Base-by-base conservation (phyloP, 2,113 vertebrate species). In the Melanocharis versteri region DNA sequence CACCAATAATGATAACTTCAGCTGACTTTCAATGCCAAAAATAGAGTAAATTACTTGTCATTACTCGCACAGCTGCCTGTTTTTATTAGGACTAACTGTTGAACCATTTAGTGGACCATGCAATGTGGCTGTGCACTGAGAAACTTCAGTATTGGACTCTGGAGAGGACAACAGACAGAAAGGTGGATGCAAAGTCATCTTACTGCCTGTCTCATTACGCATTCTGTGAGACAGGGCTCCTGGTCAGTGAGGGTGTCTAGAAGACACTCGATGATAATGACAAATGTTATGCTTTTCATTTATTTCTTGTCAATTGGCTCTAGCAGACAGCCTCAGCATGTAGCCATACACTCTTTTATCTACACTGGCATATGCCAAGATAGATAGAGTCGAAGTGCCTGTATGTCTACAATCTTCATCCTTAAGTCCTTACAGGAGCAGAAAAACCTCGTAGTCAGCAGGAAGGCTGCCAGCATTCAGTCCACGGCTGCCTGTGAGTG, bases 341-440 rank as follows among this genome's bases (percentile, higher is more conserved):
- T 11, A 83, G 85, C 30, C 85, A 83, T 28, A 35, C 60, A 40
- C 37, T 81, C 39, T 76, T 87, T 97, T 96, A 97, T 97, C 84
- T 90, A 11, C 72, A 33, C 79, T 97, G 95, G 90, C 97, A 97
- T 88, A 51, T 97, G 97, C 95, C 97, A 97, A 88, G 87, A 89
- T n/a, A 93, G 76, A 96, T 96, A 94, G 79, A 82, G 48, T 68
- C 51, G 15, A 70, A 93, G 82, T 56, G 85, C 50, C 61, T 83
- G 27, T 71, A 48, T 73, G 82, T 90, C 94, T 78, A 45, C 78
- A 96, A 33, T 68, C 82, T 89, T 96, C 90, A 94, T 85, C 86
- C 84, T 73, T 69, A 87, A 92, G 83, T 88, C 88, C 72, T 95
- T 96, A 91, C 39, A 93, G 62, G 71, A 94, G 83, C 75, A 95